Conservation (phyloP, 2,797 vertebrate genomes). For the Scyliorhinus canicula region DNA sequence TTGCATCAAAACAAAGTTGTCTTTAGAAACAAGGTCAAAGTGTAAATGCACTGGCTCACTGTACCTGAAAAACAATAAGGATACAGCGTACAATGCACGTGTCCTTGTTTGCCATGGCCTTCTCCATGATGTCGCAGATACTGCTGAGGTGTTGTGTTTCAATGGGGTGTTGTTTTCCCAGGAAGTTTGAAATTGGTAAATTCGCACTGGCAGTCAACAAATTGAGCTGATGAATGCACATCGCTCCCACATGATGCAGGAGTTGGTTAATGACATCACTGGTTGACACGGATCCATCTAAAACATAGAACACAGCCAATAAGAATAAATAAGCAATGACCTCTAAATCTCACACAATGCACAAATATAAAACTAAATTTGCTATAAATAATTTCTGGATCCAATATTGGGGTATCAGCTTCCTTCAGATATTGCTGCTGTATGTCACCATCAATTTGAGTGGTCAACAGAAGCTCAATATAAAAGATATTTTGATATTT, state of each 20-base stretch:
- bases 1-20: background rate
- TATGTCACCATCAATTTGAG: background rate
- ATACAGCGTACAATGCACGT: slow-evolving; percentile 94
- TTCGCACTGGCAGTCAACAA: slow-evolving; percentile 78
- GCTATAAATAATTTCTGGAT: background rate
- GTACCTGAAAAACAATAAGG: slow-evolving; percentile 94
- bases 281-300: slow-evolving; percentile 84
- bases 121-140: slow-evolving; percentile 98
- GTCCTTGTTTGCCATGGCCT: slow-evolving; percentile 93
- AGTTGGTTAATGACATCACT: slow-evolving; percentile 93
- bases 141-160: slow-evolving; percentile 91
- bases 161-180: slow-evolving; percentile 92
- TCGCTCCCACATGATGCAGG: slow-evolving; percentile 94
- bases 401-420: background rate
- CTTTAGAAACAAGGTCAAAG: background rate
- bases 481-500: background rate
- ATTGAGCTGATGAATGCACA: slow-evolving; percentile 98
- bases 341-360: background rate
- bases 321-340: background rate
- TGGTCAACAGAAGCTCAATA: background rate
- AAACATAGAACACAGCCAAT: slow-evolving; percentile 40
- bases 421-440: background rate
- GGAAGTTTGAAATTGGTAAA: slow-evolving; percentile 75
- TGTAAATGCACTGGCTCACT: background rate
- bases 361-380: background rate